A percentile compares a stretch with the other conserved stretches of the same genome.
phyloP scores from a whole-genome alignment of 2,888 invertebrate genomes.

The Matsumyia berberina region DNA sequence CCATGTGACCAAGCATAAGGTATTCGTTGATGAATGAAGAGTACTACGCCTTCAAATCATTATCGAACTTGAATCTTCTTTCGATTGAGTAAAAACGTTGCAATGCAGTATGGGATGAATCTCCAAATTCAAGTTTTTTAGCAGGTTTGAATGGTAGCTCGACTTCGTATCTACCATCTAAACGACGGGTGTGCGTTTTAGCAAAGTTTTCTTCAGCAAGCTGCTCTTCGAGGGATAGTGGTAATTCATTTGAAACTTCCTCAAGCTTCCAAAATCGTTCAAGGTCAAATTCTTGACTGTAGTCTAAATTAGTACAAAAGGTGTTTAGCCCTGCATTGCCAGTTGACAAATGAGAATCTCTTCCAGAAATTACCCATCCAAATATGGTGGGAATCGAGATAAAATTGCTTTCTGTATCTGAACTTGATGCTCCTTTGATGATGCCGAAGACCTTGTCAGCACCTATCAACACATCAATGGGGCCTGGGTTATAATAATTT shows the following conservation, averaged over 20 bases:
- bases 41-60: too few relatives aligned
- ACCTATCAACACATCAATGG: neutral
- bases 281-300: too few relatives aligned
- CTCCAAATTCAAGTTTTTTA: neutral
- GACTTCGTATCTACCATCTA: neutral
- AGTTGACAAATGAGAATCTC: too few relatives aligned
- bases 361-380: neutral
- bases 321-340: too few relatives aligned
- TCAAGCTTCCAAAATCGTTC: too few relatives aligned
- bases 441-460: neutral
- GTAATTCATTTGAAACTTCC: too few relatives aligned
- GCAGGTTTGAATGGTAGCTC: conserved; percentile 1
- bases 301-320: too few relatives aligned
- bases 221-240: neutral
- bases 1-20: too few relatives aligned
- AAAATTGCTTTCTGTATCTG: neutral
- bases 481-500: neutral
- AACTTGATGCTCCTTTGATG: neutral
- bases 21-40: too few relatives aligned
- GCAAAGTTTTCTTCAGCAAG: neutral
- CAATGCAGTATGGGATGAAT: neutral
- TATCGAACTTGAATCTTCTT: neutral
- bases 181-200: too few relatives aligned
- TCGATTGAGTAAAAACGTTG: neutral
- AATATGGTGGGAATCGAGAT: neutral